Base-by-base conservation (phyloP, 2,797 vertebrate species). In the Acipenser ruthenus region DNA sequence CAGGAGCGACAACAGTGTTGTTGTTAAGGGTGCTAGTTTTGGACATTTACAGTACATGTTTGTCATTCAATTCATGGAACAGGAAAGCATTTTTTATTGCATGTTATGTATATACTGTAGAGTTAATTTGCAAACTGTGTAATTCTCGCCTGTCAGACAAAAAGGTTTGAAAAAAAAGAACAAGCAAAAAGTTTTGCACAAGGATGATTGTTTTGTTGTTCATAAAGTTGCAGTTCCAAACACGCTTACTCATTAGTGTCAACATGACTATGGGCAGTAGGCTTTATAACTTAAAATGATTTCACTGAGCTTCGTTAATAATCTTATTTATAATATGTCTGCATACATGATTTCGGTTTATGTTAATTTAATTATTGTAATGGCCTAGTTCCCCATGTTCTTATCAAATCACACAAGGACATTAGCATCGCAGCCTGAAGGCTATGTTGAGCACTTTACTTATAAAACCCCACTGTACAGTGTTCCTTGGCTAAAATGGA, bases 331-430 rank as follows among this genome's bases (percentile, higher is more conserved):
- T 83, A 82, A 86, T 82, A 79, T 84, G 83, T 86, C 82, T 82
- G 83, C 88, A 80, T 76, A 79, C 81, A 80, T 84, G 80, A 80
- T 77, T 88, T 77, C 75, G 77, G 78, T 78, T 89, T 85, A 86
- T 84, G 78, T 83, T 90, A 88, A 89, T 88, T 84, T 87, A 85
- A 90, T 90, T 90, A 90, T 91, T 90, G 90, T 89, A 89, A 90
- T 88, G 87, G 88, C 87, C 84, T 86, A 80, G 79, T 86, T 86
- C 79, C 83, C 74, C 71, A 79, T 18, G 15, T 18, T 18, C 15
- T 18, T 18, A 1, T 18, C 15, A 18, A 18, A 18, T 18, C 1
- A 18, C 81, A 72, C 77, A 79, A 79, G 80, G 81, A 81, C 70
- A 68, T 73, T 80, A 81, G 80, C 75, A 81, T 83, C 65, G 78